Base-by-base conservation (phyloP, 1,140 invertebrate genomes). In the Platyscapa corneri region DNA sequence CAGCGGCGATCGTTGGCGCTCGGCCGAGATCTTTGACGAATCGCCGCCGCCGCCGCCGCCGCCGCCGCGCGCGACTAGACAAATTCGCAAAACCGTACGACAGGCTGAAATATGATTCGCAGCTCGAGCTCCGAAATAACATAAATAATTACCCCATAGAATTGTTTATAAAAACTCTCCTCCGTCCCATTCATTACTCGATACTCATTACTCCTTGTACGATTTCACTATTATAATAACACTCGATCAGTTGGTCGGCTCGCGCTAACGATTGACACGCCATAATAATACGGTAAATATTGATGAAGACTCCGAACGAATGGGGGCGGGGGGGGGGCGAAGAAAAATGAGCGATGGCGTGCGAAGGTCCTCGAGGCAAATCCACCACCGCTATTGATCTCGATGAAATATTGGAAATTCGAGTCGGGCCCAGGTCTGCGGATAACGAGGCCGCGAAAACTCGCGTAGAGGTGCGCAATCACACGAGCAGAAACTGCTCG, bases 291-390 rank as follows among this genome's bases (percentile, higher is more conserved):
- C 39, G 7, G 56, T 30, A 70, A 81, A 67, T 49, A 81, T 72
- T 72, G 65, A 81, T 81, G 65, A 81, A 81, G 65, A 81, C 27
- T 67, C n/a, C 42, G 46, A 67, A 34, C 20, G 67, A 82, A 79
- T 80, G 65, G 70, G n/a, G n/a, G n/a, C n/a, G n/a, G n/a, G n/a
- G n/a, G n/a, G n/a, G n/a, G n/a, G 42, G 2, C 27, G 20, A 12
- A 12, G 75, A 76, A 56, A 86, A 79, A 67, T 83, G 37, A 65
- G 56, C 30, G 79, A 76, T 80, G 70, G 49, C 49, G 65, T 49
- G 74, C 79, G 74, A 74, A 81, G 60, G 76, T 67, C 42, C 56
- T 65, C 77, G 16, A 82, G 77, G 75, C 86, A 82, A 76, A 76
- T 72, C 37, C 83, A 74, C 37, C 83, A 74, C 5, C 56, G 39